Conservation (phyloP, 2,888 invertebrate species). For the Drosophila setosimentum region DNA sequence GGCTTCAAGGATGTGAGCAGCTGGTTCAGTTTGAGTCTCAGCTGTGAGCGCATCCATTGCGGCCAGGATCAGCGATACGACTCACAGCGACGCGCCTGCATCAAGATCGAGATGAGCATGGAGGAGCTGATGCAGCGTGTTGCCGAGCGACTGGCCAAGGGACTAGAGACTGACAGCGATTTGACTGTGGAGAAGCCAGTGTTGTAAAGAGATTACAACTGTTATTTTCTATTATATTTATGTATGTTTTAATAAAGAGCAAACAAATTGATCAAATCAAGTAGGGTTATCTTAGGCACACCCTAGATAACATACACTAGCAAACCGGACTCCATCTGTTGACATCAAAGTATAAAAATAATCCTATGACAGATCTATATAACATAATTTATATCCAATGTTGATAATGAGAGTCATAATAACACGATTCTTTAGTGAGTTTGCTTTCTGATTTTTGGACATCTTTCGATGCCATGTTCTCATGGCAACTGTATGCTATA, state of each 20-base stretch:
- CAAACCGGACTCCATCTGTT: neutral
- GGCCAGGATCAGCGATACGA: slow-evolving; percentile 79
- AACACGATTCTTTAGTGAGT: neutral
- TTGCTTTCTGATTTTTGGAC: neutral
- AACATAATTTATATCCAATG: neutral
- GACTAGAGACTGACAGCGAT: slow-evolving; percentile 38
- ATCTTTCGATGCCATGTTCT: neutral
- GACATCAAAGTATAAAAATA: neutral
- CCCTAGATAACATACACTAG: neutral
- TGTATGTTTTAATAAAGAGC: slow-evolving; percentile 29
- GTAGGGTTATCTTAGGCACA: fast-evolving
- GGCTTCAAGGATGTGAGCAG: slow-evolving; percentile 81
- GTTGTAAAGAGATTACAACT: slow-evolving; percentile 4
- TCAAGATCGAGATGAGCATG: slow-evolving; percentile 81
- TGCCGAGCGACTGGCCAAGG: slow-evolving; percentile 72
- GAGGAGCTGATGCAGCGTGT: slow-evolving; percentile 82
- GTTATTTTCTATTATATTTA: neutral
- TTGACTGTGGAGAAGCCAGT: slow-evolving; percentile 18
- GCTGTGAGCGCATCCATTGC: slow-evolving; percentile 78
- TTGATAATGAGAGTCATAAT: neutral
- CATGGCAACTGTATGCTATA: neutral
- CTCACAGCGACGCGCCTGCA: slow-evolving; percentile 59
- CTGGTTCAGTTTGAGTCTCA: slow-evolving; percentile 68
- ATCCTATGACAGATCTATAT: neutral
- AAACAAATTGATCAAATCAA: neutral